These are phyloP conservation scores for Dusona sp. DNA, from an alignment of 2,888 invertebrate genomes.

Conservation along the genomic window DNA sequence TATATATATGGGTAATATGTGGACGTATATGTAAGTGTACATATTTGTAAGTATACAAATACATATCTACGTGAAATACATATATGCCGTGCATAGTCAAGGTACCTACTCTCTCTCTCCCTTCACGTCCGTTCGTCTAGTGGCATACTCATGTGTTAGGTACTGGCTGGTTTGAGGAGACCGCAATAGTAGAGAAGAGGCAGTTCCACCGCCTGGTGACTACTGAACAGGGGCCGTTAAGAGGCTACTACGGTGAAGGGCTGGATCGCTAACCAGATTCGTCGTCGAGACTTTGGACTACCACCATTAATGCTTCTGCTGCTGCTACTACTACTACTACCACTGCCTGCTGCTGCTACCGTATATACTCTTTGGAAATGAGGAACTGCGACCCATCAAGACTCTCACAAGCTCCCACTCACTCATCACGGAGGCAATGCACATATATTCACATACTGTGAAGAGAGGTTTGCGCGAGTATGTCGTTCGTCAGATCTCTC, in stretches of 20 bases:
- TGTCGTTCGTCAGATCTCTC: too few relatives aligned
- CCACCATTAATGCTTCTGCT: conserved; percentile 60
- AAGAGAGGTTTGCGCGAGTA: too few relatives aligned
- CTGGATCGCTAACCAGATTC: conserved; percentile 65
- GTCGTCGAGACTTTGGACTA: conserved; percentile 66
- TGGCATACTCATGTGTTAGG: conserved; percentile 51
- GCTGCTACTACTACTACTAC: conserved; percentile 43
- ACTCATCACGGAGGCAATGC: conserved; percentile 42
- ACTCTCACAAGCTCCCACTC: conserved; percentile 55
- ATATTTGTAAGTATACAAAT: not conserved
- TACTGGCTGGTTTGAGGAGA: conserved; percentile 55
- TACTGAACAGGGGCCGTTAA: conserved; percentile 62
- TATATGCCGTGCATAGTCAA: conserved; percentile 18
- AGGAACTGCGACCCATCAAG: conserved; percentile 49
- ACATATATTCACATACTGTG: conserved; percentile 33
- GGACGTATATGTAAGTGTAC: conserved; percentile 51
- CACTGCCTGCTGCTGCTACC: conserved; percentile 42
- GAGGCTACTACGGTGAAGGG: conserved; percentile 56
- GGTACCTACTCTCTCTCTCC: conserved; percentile 10
- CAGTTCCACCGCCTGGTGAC: conserved; percentile 52
- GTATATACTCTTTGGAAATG: conserved; percentile 31
- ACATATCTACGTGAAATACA: conserved; percentile 21
- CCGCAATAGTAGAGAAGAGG: conserved; percentile 52
- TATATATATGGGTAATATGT: conserved; percentile 58
- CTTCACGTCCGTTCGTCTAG: conserved; percentile 50